These are phyloP conservation scores for Drosophila affinis DNA, from an alignment of 2,888 invertebrate species.

Conservation along the genomic window DNA sequence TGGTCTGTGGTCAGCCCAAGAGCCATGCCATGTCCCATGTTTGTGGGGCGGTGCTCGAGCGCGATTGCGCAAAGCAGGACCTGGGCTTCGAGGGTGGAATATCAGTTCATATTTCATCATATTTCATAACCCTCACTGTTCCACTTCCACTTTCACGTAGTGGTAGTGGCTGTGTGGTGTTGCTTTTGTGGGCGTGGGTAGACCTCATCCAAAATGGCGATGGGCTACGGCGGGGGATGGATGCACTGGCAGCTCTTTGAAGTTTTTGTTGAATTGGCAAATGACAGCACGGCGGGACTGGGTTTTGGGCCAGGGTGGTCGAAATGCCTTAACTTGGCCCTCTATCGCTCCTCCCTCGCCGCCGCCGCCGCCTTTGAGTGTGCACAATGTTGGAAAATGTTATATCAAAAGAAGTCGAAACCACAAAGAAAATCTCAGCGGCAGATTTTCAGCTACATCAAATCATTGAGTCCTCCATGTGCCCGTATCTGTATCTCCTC, in stretches of 20 bases:
- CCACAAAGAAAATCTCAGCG: constrained; percentile 81
- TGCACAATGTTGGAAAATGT: constrained; percentile 49
- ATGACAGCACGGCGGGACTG: constrained; percentile 26
- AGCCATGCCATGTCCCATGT: not conserved
- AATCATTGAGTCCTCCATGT: constrained; percentile 61
- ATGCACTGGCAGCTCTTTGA: constrained; percentile 33
- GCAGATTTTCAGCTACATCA: constrained; percentile 62
- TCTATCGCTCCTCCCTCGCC: constrained; percentile 9
- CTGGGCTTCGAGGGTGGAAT: constrained; percentile 30
- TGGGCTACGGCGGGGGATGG: constrained; percentile 5
- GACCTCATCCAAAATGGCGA: constrained; percentile 60
- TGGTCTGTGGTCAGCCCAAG: constrained; percentile 19
- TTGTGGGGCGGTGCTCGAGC: not conserved
- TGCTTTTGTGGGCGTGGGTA: constrained; percentile 43
- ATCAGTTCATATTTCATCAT: constrained; percentile 75
- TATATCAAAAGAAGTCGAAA: constrained; percentile 79
- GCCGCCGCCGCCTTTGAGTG: constrained; percentile 27
- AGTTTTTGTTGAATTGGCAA: constrained; percentile 49
- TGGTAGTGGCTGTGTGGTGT: no score
- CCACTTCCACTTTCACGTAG: constrained; percentile 18
- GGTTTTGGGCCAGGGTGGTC: no score
- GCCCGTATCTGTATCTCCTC: constrained; percentile 58
- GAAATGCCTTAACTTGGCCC: no score
- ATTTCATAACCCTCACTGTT: constrained; percentile 66
- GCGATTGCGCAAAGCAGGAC: constrained; percentile 61